Percentiles rank a stretch among this genome's conserved stretches.
Evolutionary conservation across 2,888 invertebrate genomes (phyloP).

Genomic region (Xanthia icteritia): DNA sequence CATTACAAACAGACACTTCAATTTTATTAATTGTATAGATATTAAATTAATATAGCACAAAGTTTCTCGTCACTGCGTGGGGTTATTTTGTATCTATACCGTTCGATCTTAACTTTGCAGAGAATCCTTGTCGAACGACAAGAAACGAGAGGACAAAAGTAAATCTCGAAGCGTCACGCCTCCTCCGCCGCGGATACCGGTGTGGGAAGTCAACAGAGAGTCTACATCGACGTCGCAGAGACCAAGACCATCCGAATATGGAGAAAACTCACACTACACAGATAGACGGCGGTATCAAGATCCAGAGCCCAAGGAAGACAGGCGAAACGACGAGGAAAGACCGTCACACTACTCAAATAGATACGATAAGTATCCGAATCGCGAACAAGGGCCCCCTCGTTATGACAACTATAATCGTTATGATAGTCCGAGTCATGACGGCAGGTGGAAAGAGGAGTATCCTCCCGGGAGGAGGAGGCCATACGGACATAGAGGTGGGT

Average conservation of each 20-base stretch:
- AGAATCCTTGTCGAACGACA: conserved; percentile 77
- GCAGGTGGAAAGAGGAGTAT: conserved; percentile 73
- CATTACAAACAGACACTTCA: too few species aligned
- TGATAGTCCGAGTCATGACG: conserved; percentile 64
- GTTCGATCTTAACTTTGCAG: conserved; percentile 67
- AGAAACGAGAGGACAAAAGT: conserved; percentile 70
- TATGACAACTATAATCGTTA: conserved; percentile 58
- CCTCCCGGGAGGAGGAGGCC: conserved; percentile 71
- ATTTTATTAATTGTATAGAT: too few species aligned
- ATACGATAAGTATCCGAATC: conserved; percentile 71
- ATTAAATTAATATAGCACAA: neutral
- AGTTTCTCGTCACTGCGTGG: neutral
- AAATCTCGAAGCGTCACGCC: conserved; percentile 77
- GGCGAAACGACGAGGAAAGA: conserved; percentile 66
- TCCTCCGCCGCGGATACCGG: conserved; percentile 79
- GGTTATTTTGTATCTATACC: neutral
- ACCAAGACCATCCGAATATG: conserved; percentile 65
- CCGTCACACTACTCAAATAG: conserved; percentile 65
- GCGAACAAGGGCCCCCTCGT: conserved; percentile 55
- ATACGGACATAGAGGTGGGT: conserved; percentile 75
- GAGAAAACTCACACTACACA: conserved; percentile 66
- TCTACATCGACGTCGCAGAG: conserved; percentile 67
- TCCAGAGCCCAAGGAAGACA: conserved; percentile 61
- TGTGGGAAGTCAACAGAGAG: conserved; percentile 77
- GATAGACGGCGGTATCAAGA: conserved; percentile 68